Conservation (phyloP, 2,888 invertebrate genomes). For the Choreutis nemorana region DNA sequence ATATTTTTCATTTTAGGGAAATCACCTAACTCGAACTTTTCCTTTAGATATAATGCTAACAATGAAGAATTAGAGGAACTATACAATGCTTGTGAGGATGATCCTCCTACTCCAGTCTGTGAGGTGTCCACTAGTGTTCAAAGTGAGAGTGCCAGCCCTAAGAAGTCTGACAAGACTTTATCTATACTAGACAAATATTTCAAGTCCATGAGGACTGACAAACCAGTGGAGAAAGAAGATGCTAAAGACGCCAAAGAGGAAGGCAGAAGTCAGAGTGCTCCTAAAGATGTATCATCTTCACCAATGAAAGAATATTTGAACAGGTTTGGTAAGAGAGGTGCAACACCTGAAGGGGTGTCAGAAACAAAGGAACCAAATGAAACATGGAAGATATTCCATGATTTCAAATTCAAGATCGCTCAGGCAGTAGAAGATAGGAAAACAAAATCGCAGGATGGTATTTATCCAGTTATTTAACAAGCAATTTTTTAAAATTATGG, state of each 20-base stretch:
- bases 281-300: constrained; percentile 47
- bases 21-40: constrained; percentile 55
- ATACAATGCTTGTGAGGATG: constrained; percentile 69
- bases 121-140: constrained; percentile 37
- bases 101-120: constrained; percentile 52
- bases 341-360: constrained; percentile 61
- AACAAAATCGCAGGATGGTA: constrained; percentile 70
- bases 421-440: constrained; percentile 82
- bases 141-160: constrained; percentile 49
- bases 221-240: constrained; percentile 35
- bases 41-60: constrained; percentile 79
- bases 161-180: constrained; percentile 46
- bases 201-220: constrained; percentile 40
- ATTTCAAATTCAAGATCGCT: constrained; percentile 77
- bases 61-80: constrained; percentile 78
- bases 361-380: constrained; percentile 61
- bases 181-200: constrained; percentile 61
- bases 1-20: constrained; percentile 44
- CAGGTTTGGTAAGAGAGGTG: constrained; percentile 68
- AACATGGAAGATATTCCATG: constrained; percentile 77
- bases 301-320: constrained; percentile 68
- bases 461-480: background rate
- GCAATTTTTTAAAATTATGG: background rate
- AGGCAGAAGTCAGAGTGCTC: constrained; percentile 18
- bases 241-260: constrained; percentile 28